Conservation (phyloP, 30 jellyfish, hydroid and myxozoan species). For the Aurelia aurita region DNA sequence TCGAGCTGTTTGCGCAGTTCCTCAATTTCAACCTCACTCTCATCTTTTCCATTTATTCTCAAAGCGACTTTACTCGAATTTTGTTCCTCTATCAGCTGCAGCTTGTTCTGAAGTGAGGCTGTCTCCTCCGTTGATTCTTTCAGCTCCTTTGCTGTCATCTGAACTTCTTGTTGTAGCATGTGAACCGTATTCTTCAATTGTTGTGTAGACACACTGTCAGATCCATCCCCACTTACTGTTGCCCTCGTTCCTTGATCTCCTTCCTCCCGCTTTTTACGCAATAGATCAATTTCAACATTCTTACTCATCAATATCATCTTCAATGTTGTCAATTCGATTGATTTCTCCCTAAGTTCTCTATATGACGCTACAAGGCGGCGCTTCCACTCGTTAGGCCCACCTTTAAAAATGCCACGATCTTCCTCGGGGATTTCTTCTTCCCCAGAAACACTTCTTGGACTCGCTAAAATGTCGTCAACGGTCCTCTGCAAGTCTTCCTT, state of each 20-base stretch:
- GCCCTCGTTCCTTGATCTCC: slow-evolving; percentile 13
- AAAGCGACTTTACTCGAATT: slow-evolving; percentile 8
- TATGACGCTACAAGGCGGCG: slow-evolving; percentile 73
- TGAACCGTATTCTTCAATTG: slow-evolving; percentile 26
- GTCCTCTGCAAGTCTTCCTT: slow-evolving; percentile 32
- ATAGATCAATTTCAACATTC: slow-evolving; percentile 67
- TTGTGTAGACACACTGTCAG: neutral
- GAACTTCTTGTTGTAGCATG: slow-evolving; percentile 34
- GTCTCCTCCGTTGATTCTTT: slow-evolving; percentile 34
- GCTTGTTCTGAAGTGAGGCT: slow-evolving; percentile 13
- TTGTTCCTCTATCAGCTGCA: slow-evolving; percentile 18
- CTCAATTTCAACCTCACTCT: slow-evolving; percentile 38
- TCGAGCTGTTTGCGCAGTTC: slow-evolving; percentile 36
- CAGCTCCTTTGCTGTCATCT: slow-evolving; percentile 30
- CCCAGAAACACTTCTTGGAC: slow-evolving; percentile 58
- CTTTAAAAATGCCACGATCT: slow-evolving; percentile 31
- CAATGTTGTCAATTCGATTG: slow-evolving; percentile 73
- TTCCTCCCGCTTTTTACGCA: slow-evolving; percentile 38
- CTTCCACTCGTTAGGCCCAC: slow-evolving; percentile 69
- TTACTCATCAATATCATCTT: slow-evolving; percentile 76
- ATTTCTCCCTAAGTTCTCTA: slow-evolving; percentile 84
- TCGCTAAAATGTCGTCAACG: slow-evolving; percentile 48
- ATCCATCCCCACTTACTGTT: neutral
- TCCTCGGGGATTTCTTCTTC: slow-evolving; percentile 47
- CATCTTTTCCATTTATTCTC: slow-evolving; percentile 48